Percentiles rank a stretch among this genome's conserved stretches.
Evolutionary conservation across 2,797 vertebrate genomes (phyloP).

Genomic region (Pogoniulus pusillus): DNA sequence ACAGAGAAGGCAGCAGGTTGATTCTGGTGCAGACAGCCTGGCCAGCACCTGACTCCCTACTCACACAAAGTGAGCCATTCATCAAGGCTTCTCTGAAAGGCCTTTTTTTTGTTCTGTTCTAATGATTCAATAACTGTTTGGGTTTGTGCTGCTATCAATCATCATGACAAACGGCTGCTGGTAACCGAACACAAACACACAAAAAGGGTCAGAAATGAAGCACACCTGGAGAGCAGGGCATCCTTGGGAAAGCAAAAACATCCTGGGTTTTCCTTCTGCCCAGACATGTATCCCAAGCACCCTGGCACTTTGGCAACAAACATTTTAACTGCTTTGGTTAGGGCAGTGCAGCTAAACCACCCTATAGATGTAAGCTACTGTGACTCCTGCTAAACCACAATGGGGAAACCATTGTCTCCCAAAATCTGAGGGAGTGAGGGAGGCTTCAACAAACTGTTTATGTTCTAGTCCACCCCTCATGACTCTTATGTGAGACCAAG

Average conservation of each 20-base stretch:
- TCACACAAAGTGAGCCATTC: constrained; percentile 10
- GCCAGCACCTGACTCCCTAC: neutral
- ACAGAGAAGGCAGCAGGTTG: constrained; percentile 46
- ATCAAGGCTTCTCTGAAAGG: constrained; percentile 30
- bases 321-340: constrained; percentile 38
- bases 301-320: constrained; percentile 5
- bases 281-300: neutral
- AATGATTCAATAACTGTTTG: constrained; percentile 24
- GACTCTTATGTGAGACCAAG: neutral
- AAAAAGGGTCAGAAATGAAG: constrained; percentile 31
- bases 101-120: neutral
- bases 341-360: neutral
- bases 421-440: neutral
- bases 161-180: neutral
- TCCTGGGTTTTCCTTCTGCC: neutral
- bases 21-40: constrained; percentile 52
- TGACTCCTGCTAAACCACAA: neutral
- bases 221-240: constrained; percentile 11
- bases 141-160: constrained; percentile 31
- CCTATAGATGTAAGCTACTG: neutral
- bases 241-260: constrained; percentile 10
- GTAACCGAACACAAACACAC: constrained; percentile 11
- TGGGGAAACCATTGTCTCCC: neutral
- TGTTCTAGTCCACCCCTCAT: neutral
- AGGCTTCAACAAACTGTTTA: neutral